Evolutionary conservation across 2,888 invertebrate species (phyloP), one percentile per base, ranked within the genome.

Genomic region (Diaprepes abbreviatus): DNA sequence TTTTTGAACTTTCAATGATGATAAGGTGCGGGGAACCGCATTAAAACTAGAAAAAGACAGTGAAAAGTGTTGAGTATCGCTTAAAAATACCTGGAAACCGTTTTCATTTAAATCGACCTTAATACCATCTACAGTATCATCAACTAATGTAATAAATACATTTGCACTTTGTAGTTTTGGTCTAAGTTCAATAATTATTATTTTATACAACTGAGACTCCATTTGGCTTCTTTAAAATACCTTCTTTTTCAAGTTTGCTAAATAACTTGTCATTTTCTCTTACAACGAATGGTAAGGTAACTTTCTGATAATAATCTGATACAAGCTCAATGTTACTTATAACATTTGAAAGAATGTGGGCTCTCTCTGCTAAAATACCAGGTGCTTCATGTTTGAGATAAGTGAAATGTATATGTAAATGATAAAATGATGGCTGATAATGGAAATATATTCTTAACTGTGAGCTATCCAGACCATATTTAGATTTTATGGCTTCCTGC

Each of bases 381-480:
- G 94, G 92, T 0, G 93, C 91, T 76, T 94, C 93, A 85, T 91
- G 91, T 48, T 89, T 88, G 1, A 97, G 82, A 66, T 90, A 90
- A 9, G 94, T 94, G 79, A 97, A 95, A 83, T 99, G 98, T 0
- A 98, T 88, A 82, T 99, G 98, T 0, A 99, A 86, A 82, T 98
- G 97, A 84, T 97, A 98, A 85, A 96, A 99, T 0, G 97, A 95
- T 0, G 98, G 98, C 79, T 96, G 97, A 84, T 98, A 98, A 83
- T 98, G 98, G 0, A 98, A 83, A 83, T 93, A 98, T 71, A 94
- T 89, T 19, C 97, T 88, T 21, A 98, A 83, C 79, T 94, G 91
- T 3, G 89, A 88, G 12, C 87, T 83, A 2, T 88, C 85, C 0
- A 98, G 77, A 10, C 88, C 88, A 84, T 93, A 98, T 78, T 92